A percentile compares a stretch with the other conserved stretches of the same genome.
Conservation (phyloP, 1,140 invertebrate genomes). For the Choristoneura fumiferana region DNA sequence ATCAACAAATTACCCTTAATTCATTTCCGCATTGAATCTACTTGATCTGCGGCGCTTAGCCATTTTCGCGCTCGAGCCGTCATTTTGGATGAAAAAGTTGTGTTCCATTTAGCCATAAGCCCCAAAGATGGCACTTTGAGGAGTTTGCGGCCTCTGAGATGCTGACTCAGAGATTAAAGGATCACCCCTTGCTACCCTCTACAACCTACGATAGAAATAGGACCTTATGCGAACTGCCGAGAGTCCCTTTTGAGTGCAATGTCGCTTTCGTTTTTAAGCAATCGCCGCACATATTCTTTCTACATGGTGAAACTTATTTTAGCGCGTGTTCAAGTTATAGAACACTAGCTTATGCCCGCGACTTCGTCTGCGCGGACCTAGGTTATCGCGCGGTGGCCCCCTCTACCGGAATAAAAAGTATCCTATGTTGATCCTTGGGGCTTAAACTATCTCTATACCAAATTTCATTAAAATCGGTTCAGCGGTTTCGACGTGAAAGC, state of each 20-base stretch:
- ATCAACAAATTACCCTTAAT: not conserved
- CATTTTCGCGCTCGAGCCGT: conserved; percentile 41
- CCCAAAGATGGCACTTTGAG: conserved; percentile 53
- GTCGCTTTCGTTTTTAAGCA: conserved; percentile 22
- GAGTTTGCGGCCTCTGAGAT: conserved; percentile 52
- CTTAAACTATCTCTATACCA: no score
- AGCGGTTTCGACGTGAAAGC: no score
- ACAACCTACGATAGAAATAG: conserved; percentile 24
- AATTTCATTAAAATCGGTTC: no score
- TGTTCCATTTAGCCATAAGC: conserved; percentile 63
- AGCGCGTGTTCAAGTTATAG: conserved; percentile 33
- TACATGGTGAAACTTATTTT: conserved; percentile 39
- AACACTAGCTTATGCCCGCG: no score
- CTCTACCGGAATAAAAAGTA: no score
- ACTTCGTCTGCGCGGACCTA: no score
- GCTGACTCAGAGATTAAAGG: conserved; percentile 58
- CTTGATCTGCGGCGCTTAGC: conserved; percentile 36
- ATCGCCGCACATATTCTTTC: conserved; percentile 43
- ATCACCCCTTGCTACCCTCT: conserved; percentile 26
- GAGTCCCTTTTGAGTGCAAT: conserved; percentile 19
- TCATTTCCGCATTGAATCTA: conserved; percentile 29
- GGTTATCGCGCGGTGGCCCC: no score
- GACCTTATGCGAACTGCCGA: conserved; percentile 21
- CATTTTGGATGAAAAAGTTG: conserved; percentile 53
- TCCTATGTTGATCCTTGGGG: no score